Base-by-base conservation (phyloP, 2,113 vertebrate genomes). In the Junco hyemalis region DNA sequence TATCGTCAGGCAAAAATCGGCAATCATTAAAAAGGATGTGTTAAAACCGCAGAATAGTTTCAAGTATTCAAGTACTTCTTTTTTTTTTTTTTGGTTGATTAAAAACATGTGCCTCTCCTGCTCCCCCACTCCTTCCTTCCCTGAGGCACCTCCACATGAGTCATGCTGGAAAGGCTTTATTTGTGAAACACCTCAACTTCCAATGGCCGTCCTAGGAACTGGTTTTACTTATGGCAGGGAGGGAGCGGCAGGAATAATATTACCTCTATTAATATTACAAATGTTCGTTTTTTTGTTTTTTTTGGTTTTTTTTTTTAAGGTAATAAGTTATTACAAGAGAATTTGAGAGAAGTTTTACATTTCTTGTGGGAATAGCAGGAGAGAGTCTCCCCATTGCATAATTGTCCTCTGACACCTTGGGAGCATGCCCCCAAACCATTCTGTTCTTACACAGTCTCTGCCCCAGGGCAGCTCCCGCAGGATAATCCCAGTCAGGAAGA, bases 321-420 rank as follows among this genome's bases (percentile, higher is more conserved):
- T 54, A 96, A 68, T 95, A 98, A 98, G 45, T 97, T 97, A 96
- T 48, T 92, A 96, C 23, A 92, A 93, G 53, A 94, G 66, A 71
- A 91, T 44, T 8, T 45, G 64, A 71, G 38, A 33, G 13, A 68
- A 57, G 86, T 76, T 86, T 89, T 83, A 79, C 1, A 5, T 40
- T 70, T 29, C 84, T 95, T 83, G 77, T 73, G 60, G 86, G 80
- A 88, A 63, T 7, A 68, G 29, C 70, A 48, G 54, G 40, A 47
- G 15, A 83, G 35, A 54, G 84, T 81, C 42, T 88, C 77, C 42
- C 56, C 70, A 82, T 59, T 97, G 97, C 95, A 87, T 97, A 97
- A 96, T 71, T 91, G 61, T 97, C 88, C 94, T 53, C 48, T 90
- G 91, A 92, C 69, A 86, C 48, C 65, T 0, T 26, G 70, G 77